phyloP scores from a whole-genome alignment of 2,888 invertebrate species.

The Apamea sordens region DNA sequence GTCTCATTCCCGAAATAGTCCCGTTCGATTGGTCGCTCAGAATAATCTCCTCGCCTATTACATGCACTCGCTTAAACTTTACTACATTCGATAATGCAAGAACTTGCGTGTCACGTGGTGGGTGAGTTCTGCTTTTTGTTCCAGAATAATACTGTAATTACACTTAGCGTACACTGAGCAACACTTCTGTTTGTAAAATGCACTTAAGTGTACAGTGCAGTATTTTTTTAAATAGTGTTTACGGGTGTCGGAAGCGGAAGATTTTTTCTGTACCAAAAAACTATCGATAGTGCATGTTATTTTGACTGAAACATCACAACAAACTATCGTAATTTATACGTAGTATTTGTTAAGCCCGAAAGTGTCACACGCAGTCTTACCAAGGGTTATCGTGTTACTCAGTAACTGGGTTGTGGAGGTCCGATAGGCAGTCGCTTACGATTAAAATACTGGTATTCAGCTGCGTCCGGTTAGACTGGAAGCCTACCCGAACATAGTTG shows the following conservation, averaged over 20 bases:
- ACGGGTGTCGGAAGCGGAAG: background rate
- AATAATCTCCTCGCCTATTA: constrained; percentile 83
- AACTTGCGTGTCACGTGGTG: constrained; percentile 35
- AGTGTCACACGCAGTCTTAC: background rate
- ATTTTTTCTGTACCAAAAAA: constrained; percentile 13
- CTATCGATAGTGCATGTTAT: background rate
- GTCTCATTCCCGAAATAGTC: constrained; percentile 80
- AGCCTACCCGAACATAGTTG: background rate
- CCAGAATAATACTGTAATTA: constrained; percentile 46
- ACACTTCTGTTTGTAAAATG: constrained; percentile 16
- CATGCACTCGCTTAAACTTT: constrained; percentile 72
- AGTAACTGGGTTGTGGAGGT: background rate
- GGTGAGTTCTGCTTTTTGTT: constrained; percentile 34
- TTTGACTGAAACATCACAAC: constrained; percentile 15
- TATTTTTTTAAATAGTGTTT: constrained; percentile 8
- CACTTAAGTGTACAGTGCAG: constrained; percentile 1
- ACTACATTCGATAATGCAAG: constrained; percentile 58
- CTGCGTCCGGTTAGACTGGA: background rate
- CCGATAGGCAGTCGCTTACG: background rate
- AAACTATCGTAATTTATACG: constrained; percentile 15
- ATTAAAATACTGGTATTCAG: background rate
- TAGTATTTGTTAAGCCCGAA: background rate
- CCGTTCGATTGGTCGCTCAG: constrained; percentile 82
- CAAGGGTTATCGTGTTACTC: background rate
- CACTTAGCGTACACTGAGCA: constrained; percentile 18